Evolutionary conservation across 2,888 invertebrate genomes (phyloP).

Genomic region (Conchocele bisecta): DNA sequence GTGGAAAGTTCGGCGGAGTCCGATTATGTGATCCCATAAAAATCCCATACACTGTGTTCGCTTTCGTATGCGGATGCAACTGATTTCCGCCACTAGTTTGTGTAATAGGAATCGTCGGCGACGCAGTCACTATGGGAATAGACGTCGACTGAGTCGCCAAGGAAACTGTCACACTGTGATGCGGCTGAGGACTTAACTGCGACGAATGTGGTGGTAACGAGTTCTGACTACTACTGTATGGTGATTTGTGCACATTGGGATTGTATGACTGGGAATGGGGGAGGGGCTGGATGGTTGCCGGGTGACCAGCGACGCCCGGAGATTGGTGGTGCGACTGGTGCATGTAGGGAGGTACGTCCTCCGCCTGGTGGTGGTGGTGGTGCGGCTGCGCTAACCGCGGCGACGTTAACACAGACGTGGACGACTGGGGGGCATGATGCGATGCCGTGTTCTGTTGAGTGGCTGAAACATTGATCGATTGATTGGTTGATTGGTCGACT

Average conservation of each 20-base stretch:
- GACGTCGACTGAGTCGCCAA: conserved; percentile 36
- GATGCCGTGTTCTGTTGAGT: not conserved
- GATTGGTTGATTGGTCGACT: no score
- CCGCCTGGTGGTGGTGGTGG: conserved; percentile 27
- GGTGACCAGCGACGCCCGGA: not conserved
- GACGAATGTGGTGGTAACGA: conserved; percentile 30
- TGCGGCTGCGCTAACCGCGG: conserved; percentile 23
- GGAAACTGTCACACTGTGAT: no score
- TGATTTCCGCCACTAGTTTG: conserved; percentile 40
- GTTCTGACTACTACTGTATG: conserved; percentile 43
- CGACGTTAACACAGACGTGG: not conserved
- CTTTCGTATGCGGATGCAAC: conserved; percentile 36
- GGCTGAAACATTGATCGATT: conserved; percentile 1
- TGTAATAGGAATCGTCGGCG: conserved; percentile 50
- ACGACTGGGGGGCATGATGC: no score
- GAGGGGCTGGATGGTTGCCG: not conserved
- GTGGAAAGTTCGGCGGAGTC: conserved; percentile 30
- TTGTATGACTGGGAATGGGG: conserved; percentile 3
- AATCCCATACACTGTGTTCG: conserved; percentile 57
- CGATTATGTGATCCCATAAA: conserved; percentile 43
- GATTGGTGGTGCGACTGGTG: conserved; percentile 21
- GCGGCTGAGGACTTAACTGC: conserved; percentile 46
- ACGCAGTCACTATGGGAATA: conserved; percentile 30
- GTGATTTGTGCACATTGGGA: conserved; percentile 20
- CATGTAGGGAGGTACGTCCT: conserved; percentile 7